A percentile compares a stretch with the other conserved stretches of the same genome.
Evolutionary conservation across 2,797 vertebrate genomes (phyloP).

Genomic region (Gobio occitaniae): DNA sequence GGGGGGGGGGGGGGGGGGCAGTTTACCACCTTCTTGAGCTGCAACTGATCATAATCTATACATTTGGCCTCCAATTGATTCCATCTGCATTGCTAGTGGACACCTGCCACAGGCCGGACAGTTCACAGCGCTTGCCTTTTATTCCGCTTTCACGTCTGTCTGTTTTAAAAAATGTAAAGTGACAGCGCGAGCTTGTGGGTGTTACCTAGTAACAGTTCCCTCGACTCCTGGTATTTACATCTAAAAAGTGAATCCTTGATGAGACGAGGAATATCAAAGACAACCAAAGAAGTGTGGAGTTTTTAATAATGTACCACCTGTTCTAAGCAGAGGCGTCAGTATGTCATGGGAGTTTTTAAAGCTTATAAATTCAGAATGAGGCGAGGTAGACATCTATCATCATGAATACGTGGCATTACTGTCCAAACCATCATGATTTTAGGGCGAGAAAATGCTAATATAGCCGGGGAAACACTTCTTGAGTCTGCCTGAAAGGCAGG

Average conservation of each 20-base stretch:
- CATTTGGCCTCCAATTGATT: constrained; percentile 5
- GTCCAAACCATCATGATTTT: constrained; percentile 52
- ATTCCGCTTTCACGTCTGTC: constrained; percentile 39
- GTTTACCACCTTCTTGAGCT: neutral
- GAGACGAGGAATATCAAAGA: constrained; percentile 61
- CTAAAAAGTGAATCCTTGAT: constrained; percentile 64
- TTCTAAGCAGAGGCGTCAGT: constrained; percentile 47
- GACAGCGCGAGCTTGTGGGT: constrained; percentile 58
- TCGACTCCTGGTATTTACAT: constrained; percentile 62
- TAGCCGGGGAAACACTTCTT: constrained; percentile 34
- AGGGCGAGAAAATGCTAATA: constrained; percentile 49
- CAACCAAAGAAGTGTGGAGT: constrained; percentile 59
- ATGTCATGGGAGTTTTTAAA: constrained; percentile 53
- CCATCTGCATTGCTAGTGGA: constrained; percentile 29
- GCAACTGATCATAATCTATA: constrained; percentile 8
- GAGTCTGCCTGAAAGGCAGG: constrained; percentile 36
- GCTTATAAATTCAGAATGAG: constrained; percentile 60
- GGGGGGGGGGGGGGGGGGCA: neutral
- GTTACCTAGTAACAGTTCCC: constrained; percentile 62
- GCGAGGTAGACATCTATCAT: constrained; percentile 58
- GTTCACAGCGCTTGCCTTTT: constrained; percentile 16
- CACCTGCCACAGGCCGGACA: neutral
- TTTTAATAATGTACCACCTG: constrained; percentile 65
- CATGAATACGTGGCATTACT: constrained; percentile 43
- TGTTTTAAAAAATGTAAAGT: constrained; percentile 54